These are phyloP conservation scores for Fopius arisanus DNA, from an alignment of 1,140 invertebrate species.

Conservation along the genomic window DNA sequence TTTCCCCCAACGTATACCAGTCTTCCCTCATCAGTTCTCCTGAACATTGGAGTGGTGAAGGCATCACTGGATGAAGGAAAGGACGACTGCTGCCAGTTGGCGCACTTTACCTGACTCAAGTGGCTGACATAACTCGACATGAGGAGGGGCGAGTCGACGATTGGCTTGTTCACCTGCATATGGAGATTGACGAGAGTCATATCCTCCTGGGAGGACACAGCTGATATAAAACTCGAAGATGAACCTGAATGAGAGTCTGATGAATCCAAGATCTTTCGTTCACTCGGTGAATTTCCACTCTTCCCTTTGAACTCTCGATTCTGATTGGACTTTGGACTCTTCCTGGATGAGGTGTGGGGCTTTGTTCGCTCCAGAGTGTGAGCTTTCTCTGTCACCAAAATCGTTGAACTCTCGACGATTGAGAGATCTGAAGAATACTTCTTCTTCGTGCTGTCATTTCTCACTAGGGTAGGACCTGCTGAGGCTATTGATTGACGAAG, in stretches of 20 bases:
- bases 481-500: slow-evolving; percentile 71
- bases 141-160: slow-evolving; percentile 89
- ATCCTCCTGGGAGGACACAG: slow-evolving; percentile 92
- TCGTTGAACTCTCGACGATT: slow-evolving; percentile 64
- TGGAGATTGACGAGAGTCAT: slow-evolving; percentile 92
- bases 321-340: slow-evolving; percentile 25
- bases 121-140: slow-evolving; percentile 96
- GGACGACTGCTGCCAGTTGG: slow-evolving; percentile 77
- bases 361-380: slow-evolving; percentile 56
- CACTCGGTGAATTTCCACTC: slow-evolving; percentile 37
- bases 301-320: neutral
- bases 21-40: slow-evolving; percentile 76
- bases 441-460: slow-evolving; percentile 65
- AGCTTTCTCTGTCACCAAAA: slow-evolving; percentile 49
- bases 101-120: slow-evolving; percentile 82
- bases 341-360: slow-evolving; percentile 35
- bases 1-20: slow-evolving; percentile 78
- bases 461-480: slow-evolving; percentile 59
- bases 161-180: slow-evolving; percentile 94
- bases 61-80: slow-evolving; percentile 75
- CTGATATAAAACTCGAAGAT: slow-evolving; percentile 89
- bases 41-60: slow-evolving; percentile 78
- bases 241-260: slow-evolving; percentile 78
- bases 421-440: slow-evolving; percentile 66
- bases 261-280: slow-evolving; percentile 61